Percentiles rank a stretch among this genome's conserved stretches.
Evolutionary conservation across 2,113 vertebrate genomes (phyloP).

Genomic region (Proterorhinus semilunaris): DNA sequence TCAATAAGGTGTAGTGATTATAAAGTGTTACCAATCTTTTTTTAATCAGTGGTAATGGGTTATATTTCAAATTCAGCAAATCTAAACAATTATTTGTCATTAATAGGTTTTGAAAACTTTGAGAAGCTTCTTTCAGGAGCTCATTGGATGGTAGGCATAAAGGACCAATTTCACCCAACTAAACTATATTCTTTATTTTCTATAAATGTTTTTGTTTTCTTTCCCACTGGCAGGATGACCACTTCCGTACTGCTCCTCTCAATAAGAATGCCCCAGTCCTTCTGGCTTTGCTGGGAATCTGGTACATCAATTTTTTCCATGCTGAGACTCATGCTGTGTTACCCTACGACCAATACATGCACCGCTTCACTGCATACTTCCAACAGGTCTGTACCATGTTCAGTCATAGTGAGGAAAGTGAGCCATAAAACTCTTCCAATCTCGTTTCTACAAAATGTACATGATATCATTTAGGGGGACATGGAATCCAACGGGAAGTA

Average conservation of each 20-base stretch:
- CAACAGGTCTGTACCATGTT: slow-evolving; percentile 84
- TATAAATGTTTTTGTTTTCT: neutral
- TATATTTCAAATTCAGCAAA: neutral
- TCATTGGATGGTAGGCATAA: slow-evolving; percentile 93
- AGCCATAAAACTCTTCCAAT: too few species aligned
- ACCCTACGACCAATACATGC: slow-evolving; percentile 98
- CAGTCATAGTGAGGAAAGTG: neutral
- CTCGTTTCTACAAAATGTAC: too few species aligned
- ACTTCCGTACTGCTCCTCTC: slow-evolving; percentile 86
- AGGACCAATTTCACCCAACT: neutral
- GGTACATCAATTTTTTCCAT: slow-evolving; percentile 96
- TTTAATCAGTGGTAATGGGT: too few species aligned
- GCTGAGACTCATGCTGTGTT: slow-evolving; percentile 92
- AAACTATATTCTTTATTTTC: neutral
- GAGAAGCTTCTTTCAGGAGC: slow-evolving; percentile 91
- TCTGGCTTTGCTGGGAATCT: slow-evolving; percentile 91
- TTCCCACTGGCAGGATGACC: slow-evolving; percentile 82
- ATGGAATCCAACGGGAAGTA: slow-evolving; percentile 99
- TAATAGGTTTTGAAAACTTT: slow-evolving; percentile 85
- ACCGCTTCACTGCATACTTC: slow-evolving; percentile 98
- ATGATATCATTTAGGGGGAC: slow-evolving; percentile 80
- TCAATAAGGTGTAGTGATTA: too few species aligned
- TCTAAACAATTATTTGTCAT: slow-evolving; percentile 7
- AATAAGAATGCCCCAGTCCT: slow-evolving; percentile 89
- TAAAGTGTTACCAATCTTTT: too few species aligned